Evolutionary conservation across 2,113 vertebrate species (phyloP).

Genomic region (Neotoma lepida): DNA sequence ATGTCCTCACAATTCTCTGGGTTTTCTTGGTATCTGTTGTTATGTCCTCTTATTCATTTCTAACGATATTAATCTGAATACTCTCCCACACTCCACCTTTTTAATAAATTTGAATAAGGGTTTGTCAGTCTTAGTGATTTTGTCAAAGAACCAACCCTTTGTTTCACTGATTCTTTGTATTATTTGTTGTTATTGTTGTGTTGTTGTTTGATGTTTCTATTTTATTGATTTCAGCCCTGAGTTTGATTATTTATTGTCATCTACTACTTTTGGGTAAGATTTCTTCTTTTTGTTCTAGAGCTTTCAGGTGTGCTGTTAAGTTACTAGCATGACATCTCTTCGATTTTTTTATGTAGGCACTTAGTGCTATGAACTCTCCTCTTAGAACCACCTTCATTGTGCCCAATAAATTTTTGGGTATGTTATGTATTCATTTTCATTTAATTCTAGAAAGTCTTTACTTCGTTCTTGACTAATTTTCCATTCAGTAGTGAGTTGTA

Average conservation of each 20-base stretch:
- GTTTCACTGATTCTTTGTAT: background rate
- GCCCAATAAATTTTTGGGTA: background rate
- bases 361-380: background rate
- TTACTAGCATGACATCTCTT: background rate
- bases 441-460: background rate
- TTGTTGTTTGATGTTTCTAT: background rate
- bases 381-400: background rate
- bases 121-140: background rate
- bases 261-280: background rate
- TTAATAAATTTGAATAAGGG: background rate
- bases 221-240: background rate
- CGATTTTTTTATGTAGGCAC: background rate
- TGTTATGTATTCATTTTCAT: background rate
- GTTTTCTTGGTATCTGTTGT: background rate
- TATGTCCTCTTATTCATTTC: constrained; percentile 2
- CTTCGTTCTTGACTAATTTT: background rate
- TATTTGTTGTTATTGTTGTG: background rate
- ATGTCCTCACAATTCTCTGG: background rate
- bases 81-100: background rate
- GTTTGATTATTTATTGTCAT: background rate
- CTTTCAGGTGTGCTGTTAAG: background rate
- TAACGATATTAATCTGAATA: background rate
- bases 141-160: background rate
- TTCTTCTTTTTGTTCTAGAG: background rate
- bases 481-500: background rate